Percentiles rank a stretch among this genome's conserved stretches.
Evolutionary conservation across 2,888 invertebrate genomes (phyloP).

Genomic region (Taenaris catops): DNA sequence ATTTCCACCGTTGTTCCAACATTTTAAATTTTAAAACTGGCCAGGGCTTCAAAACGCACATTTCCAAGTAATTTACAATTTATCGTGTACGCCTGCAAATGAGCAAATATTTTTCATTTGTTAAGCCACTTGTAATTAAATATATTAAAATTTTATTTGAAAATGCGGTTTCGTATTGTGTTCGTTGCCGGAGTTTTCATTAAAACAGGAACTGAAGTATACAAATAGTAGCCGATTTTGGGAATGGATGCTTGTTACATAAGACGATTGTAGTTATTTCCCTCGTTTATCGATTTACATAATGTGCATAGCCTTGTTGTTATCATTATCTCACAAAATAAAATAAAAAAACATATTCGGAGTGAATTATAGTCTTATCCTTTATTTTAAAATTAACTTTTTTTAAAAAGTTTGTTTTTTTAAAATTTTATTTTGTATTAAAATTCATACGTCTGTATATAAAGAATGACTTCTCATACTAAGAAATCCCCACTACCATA

Average conservation of each 20-base stretch:
- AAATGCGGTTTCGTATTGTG: conserved; percentile 45
- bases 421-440: too few species aligned
- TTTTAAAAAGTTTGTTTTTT: too few species aligned
- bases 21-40: conserved; percentile 65
- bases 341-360: too few species aligned
- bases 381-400: too few species aligned
- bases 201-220: conserved; percentile 30
- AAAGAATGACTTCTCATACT: too few species aligned
- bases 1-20: conserved; percentile 59
- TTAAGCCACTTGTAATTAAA: conserved; percentile 70
- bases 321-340: too few species aligned
- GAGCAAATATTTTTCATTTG: conserved; percentile 73
- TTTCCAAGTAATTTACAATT: conserved; percentile 77
- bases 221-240: conserved; percentile 5
- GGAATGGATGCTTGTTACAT: background rate
- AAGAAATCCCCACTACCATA: too few species aligned
- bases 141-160: conserved; percentile 56
- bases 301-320: too few species aligned
- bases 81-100: conserved; percentile 71
- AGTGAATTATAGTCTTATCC: too few species aligned
- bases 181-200: conserved; percentile 39
- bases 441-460: too few species aligned
- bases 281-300: too few species aligned
- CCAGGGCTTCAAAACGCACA: conserved; percentile 53
- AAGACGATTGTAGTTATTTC: too few species aligned